Conservation (phyloP, 2,113 vertebrate species). For the Brachyhypopomus gauderio region DNA sequence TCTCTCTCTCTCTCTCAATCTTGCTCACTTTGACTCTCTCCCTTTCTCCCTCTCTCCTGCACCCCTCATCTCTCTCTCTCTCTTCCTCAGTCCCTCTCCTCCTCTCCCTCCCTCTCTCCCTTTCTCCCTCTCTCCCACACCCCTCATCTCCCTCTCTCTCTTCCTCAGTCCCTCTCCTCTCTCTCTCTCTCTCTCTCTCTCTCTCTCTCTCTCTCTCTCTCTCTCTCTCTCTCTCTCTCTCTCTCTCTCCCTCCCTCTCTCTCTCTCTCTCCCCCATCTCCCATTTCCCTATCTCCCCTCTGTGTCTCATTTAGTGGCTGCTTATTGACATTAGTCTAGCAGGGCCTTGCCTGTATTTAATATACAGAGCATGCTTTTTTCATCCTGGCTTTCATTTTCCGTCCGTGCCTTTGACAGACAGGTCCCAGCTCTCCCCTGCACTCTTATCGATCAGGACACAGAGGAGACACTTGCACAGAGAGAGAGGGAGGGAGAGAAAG, state of each 20-base stretch:
- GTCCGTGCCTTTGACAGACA: conserved; percentile 72
- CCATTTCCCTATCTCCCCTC: neutral
- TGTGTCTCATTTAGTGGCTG: conserved; percentile 17
- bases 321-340: conserved; percentile 36
- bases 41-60: too few species aligned
- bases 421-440: conserved; percentile 70
- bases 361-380: conserved; percentile 77
- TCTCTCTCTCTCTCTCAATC: too few species aligned
- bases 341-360: conserved; percentile 63
- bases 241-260: neutral
- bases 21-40: too few species aligned
- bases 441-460: conserved; percentile 72
- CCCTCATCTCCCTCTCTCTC: too few species aligned
- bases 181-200: too few species aligned
- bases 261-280: conserved; percentile 32
- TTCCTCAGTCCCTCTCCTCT: too few species aligned
- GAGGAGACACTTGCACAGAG: conserved; percentile 51
- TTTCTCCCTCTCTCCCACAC: too few species aligned
- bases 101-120: too few species aligned
- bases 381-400: conserved; percentile 75
- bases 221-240: neutral
- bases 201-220: too few species aligned
- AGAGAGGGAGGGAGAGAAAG: conserved; percentile 58
- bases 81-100: too few species aligned
- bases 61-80: too few species aligned